Base-by-base conservation (phyloP, 1,140 invertebrate genomes). In the Ceratina calcarata region DNA sequence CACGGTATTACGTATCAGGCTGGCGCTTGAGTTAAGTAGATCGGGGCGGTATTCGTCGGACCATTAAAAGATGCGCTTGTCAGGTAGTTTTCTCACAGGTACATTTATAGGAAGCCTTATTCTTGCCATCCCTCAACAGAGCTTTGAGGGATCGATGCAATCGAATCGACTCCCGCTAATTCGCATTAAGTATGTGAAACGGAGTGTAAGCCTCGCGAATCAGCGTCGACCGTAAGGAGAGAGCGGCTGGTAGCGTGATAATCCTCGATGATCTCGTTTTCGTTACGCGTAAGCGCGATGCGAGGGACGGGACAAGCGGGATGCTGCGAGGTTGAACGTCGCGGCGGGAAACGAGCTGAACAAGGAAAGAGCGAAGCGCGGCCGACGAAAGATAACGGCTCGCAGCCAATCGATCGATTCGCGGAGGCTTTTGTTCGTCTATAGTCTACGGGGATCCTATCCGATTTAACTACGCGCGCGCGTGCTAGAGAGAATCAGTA, bases 341-440 rank as follows among this genome's bases (percentile, higher is more conserved):
- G 75, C 66, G 58, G 57, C 51, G 67, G 68, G 83, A 72, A 84
- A 84, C 68, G 81, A 68, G 85, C 51, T 81, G 76, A 74, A 83
- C 80, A 81, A 74, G 70, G 80, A 83, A 84, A 83, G 85, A 90
- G 83, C 81, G 83, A 88, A 85, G 86, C 80, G 87, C 87, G 90
- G 90, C 88, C 87, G 88, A 45, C 77, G 79, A 89, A 90, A 90
- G 91, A 92, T 92, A 92, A 92, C 90, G 87, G 83, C 86, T 89
- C 87, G 84, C 83, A 79, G 85, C 85, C 87, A 81, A 91, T 91
- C 89, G 91, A 92, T 92, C 90, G 90, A 92, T 91, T 82, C 85
- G 83, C 70, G 71, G 84, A 87, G 86, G 85, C 90, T 91, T 91
- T 92, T 92, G 91, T 92, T 90, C 87, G 37, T 45, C 37, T 45